Evolutionary conservation across 1,140 invertebrate species (phyloP).

Genomic region (Nomia melanderi): DNA sequence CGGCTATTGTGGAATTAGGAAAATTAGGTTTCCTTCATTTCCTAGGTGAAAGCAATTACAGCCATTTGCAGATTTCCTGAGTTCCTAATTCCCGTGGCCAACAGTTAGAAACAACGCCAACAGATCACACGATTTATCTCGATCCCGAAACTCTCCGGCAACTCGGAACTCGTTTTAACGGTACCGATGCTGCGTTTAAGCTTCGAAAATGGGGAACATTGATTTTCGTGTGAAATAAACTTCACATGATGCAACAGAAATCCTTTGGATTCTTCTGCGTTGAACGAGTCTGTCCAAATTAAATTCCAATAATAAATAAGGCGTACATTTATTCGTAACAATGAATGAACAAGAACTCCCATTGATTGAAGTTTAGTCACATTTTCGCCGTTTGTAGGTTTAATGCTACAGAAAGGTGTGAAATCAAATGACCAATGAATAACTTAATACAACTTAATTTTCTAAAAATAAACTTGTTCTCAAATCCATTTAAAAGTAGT

Average conservation of each 20-base stretch:
- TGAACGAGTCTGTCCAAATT: too few species aligned
- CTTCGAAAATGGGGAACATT: background rate
- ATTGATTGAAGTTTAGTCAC: too few species aligned
- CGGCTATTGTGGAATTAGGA: constrained; percentile 63
- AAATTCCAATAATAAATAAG: too few species aligned
- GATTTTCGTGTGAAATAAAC: background rate
- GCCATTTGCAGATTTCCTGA: constrained; percentile 70
- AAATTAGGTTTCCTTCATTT: constrained; percentile 70
- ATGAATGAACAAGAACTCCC: too few species aligned
- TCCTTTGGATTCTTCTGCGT: too few species aligned
- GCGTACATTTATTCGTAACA: too few species aligned
- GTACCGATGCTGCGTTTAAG: constrained; percentile 18
- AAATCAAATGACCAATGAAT: too few species aligned
- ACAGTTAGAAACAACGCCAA: constrained; percentile 56
- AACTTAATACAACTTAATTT: too few species aligned
- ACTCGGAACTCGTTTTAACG: constrained; percentile 45
- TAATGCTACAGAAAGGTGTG: too few species aligned
- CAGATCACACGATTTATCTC: constrained; percentile 60
- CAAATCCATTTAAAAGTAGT: too few species aligned
- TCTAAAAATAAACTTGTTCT: too few species aligned
- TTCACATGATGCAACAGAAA: background rate
- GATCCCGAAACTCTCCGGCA: constrained; percentile 39
- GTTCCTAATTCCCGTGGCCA: constrained; percentile 61
- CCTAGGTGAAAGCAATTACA: constrained; percentile 64
- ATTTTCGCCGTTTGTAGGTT: too few species aligned